Percentiles rank a stretch among this genome's conserved stretches.
Conservation (phyloP, 92 coral and sea anemone species). For the Palythoa grandiflora region DNA sequence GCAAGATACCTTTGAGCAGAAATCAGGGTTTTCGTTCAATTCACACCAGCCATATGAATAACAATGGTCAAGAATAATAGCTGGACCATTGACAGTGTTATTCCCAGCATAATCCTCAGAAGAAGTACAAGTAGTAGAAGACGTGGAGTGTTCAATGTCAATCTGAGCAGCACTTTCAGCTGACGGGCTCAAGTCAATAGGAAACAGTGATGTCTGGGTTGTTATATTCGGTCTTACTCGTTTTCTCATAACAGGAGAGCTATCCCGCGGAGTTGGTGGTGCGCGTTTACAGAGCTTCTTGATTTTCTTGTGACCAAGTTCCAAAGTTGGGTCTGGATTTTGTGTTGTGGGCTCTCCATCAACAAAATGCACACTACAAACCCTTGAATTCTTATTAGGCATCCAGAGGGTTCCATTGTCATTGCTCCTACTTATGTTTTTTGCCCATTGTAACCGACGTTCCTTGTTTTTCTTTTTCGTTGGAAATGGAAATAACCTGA, state of each 20-base stretch:
- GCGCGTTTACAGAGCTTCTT: slow-evolving; percentile 8
- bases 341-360: slow-evolving; percentile 61
- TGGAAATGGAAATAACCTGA: slow-evolving; percentile 68
- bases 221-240: slow-evolving; percentile 25
- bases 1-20: slow-evolving; percentile 59
- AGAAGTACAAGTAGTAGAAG: slow-evolving; percentile 27
- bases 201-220: slow-evolving; percentile 12
- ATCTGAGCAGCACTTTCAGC: slow-evolving; percentile 19
- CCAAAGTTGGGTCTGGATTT: slow-evolving; percentile 69
- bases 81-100: slow-evolving; percentile 20
- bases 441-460: slow-evolving; percentile 59
- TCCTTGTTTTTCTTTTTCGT: slow-evolving; percentile 59
- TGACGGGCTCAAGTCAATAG: slow-evolving; percentile 2
- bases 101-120: background rate
- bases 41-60: slow-evolving; percentile 63
- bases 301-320: slow-evolving; percentile 51
- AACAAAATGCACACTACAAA: slow-evolving; percentile 63
- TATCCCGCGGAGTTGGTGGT: slow-evolving; percentile 39
- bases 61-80: slow-evolving; percentile 52
- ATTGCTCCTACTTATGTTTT: slow-evolving; percentile 54
- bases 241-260: slow-evolving; percentile 16
- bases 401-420: slow-evolving; percentile 60
- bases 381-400: slow-evolving; percentile 66
- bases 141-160: slow-evolving; percentile 46
- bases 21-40: slow-evolving; percentile 51